Evolutionary conservation across 2,113 vertebrate species (phyloP).

Genomic region (Piliocolobus tephrosceles): DNA sequence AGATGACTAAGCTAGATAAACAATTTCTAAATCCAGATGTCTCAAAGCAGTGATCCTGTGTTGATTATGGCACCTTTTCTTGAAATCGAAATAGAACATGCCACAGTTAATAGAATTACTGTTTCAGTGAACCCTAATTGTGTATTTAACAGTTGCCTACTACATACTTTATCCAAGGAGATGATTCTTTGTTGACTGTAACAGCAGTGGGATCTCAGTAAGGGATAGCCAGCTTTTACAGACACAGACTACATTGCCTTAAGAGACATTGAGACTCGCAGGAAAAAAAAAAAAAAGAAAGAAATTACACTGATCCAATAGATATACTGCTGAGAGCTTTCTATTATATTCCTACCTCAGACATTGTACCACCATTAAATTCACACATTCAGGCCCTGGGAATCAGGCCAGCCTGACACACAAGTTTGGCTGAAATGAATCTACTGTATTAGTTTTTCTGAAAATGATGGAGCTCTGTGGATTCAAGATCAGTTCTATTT

Average conservation of each 20-base stretch:
- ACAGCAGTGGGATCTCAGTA: constrained; percentile 57
- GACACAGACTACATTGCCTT: constrained; percentile 75
- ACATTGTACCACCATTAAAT: constrained; percentile 79
- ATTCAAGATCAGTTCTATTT: constrained; percentile 80
- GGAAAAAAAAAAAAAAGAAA: constrained; percentile 78
- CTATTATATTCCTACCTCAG: constrained; percentile 76
- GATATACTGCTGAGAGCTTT: constrained; percentile 79
- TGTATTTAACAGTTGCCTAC: constrained; percentile 66
- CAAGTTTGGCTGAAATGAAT: constrained; percentile 81
- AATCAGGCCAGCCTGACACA: constrained; percentile 79
- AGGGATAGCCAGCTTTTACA: constrained; percentile 64
- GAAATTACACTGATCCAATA: constrained; percentile 82
- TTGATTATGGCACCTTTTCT: constrained; percentile 34
- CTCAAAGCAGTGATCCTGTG: constrained; percentile 11
- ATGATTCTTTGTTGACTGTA: constrained; percentile 76
- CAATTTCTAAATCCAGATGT: not conserved
- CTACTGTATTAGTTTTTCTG: constrained; percentile 82
- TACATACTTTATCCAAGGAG: constrained; percentile 53
- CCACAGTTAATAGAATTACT: constrained; percentile 50
- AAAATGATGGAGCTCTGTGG: constrained; percentile 81
- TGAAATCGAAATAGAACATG: not conserved
- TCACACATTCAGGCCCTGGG: constrained; percentile 76
- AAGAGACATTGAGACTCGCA: constrained; percentile 80
- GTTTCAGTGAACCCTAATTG: constrained; percentile 59
- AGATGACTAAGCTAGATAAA: not conserved